phyloP scores from a whole-genome alignment of 2,888 invertebrate genomes.

The Poecilobothrus nobilitatus region DNA sequence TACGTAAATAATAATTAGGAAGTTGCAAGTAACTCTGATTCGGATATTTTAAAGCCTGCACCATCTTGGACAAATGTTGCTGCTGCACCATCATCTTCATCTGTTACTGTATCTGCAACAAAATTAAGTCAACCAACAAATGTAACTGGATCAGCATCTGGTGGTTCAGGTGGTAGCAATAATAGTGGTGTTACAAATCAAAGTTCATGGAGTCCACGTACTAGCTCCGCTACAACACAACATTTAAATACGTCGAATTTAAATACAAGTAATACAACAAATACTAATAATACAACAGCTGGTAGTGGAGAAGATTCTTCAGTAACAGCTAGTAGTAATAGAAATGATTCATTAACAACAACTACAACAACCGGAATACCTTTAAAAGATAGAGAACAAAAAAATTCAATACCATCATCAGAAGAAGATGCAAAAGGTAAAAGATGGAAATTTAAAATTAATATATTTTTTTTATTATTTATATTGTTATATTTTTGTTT shows the following conservation, averaged over 20 bases:
- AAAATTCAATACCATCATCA: slow-evolving; percentile 26
- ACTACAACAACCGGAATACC: slow-evolving; percentile 17
- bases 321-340: not conserved
- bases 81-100: slow-evolving; percentile 29
- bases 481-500: slow-evolving; percentile 12
- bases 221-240: not conserved
- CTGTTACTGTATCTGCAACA: slow-evolving; percentile 15
- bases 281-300: slow-evolving; percentile 13
- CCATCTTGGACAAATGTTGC: slow-evolving; percentile 50
- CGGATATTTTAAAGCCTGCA: slow-evolving; percentile 47
- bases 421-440: slow-evolving; percentile 56
- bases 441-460: too few species aligned
- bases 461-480: not conserved
- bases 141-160: slow-evolving; percentile 33
- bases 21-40: slow-evolving; percentile 38
- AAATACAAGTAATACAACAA: not conserved
- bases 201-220: slow-evolving; percentile 17
- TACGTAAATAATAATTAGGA: slow-evolving; percentile 32
- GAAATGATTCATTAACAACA: not conserved
- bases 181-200: slow-evolving; percentile 23
- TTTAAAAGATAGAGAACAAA: slow-evolving; percentile 15
- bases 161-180: slow-evolving; percentile 28
- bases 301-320: not conserved
- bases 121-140: slow-evolving; percentile 31
- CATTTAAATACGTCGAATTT: not conserved